A percentile compares a stretch with the other conserved stretches of the same genome.
phyloP scores from a whole-genome alignment of 2,113 vertebrate genomes.

The Pampusana beccarii region DNA sequence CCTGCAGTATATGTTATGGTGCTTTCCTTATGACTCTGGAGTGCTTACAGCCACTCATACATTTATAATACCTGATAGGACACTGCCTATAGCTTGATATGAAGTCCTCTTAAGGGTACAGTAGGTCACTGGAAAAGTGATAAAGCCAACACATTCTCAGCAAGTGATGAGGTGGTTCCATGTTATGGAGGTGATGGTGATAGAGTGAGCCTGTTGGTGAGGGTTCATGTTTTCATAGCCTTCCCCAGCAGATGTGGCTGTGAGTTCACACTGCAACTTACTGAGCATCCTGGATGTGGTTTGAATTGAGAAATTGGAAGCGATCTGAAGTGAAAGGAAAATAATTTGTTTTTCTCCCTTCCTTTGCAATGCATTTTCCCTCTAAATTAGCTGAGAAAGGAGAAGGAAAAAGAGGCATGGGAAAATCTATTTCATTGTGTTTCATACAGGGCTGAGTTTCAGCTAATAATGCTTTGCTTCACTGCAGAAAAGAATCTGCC shows the following conservation, averaged over 20 bases:
- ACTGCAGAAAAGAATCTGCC: background rate
- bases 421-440: background rate
- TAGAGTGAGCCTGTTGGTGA: background rate
- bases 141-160: background rate
- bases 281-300: background rate
- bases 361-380: background rate
- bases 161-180: background rate
- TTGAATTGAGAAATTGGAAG: background rate
- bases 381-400: slow-evolving; percentile 7
- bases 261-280: background rate
- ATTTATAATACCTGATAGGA: background rate
- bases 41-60: background rate
- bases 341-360: background rate
- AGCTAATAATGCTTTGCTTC: background rate
- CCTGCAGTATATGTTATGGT: background rate
- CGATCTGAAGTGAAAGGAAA: background rate
- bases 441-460: background rate
- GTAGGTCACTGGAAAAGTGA: background rate
- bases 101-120: background rate
- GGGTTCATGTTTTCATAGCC: background rate
- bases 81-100: background rate
- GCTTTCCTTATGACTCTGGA: background rate
- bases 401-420: background rate
- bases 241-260: background rate
- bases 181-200: background rate